Percentiles rank a stretch among this genome's conserved stretches.
These are phyloP conservation scores for Balaeniceps rex DNA, from an alignment of 2,113 vertebrate species.

Conservation along the genomic window DNA sequence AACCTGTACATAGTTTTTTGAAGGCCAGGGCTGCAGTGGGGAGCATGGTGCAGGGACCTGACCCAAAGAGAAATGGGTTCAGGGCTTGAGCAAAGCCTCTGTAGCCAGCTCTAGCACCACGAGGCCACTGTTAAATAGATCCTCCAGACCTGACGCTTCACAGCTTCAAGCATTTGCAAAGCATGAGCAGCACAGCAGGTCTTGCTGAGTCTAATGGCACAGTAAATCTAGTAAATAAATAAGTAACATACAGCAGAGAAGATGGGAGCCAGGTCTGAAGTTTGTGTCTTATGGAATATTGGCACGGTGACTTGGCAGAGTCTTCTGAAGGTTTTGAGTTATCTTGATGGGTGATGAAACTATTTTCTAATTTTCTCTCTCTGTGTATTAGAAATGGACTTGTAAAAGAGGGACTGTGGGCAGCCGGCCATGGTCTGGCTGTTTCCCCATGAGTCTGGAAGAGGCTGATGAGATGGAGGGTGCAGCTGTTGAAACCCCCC, in stretches of 20 bases:
- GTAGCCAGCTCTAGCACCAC: neutral
- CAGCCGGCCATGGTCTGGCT: neutral
- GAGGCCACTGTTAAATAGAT: neutral
- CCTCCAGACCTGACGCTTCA: neutral
- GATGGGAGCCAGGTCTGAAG: neutral
- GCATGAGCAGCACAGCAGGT: neutral
- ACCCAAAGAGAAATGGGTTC: neutral
- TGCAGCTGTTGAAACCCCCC: neutral
- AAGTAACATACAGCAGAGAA: neutral
- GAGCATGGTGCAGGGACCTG: neutral
- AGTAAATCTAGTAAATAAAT: neutral
- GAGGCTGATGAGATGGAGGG: neutral
- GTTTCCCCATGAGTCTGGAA: neutral
- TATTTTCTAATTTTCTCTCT: neutral
- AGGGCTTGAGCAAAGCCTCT: neutral
- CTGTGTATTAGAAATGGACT: neutral
- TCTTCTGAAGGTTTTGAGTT: neutral
- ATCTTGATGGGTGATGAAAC: neutral
- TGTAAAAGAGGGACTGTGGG: neutral
- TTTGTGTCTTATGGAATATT: neutral
- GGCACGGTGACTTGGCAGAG: neutral
- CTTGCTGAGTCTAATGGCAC: neutral
- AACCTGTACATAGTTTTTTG: neutral
- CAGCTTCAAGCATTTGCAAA: neutral
- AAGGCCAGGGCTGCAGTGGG: neutral